Base-by-base conservation (phyloP, 2,888 invertebrate genomes). In the Prionchulus punctatus region DNA sequence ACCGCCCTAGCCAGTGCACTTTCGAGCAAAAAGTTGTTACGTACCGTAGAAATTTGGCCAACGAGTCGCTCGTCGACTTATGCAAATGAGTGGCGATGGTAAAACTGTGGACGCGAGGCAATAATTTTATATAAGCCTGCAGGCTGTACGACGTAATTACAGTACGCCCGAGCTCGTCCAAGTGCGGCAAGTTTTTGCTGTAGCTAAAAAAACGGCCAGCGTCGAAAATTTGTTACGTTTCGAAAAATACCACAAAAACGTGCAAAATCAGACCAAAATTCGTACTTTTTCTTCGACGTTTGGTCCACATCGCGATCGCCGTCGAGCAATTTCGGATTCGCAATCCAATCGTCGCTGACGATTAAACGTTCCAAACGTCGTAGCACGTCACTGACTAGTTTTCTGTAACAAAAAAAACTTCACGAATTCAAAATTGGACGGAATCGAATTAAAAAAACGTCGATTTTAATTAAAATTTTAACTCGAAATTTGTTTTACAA, bases 1-100 rank as follows among this genome's bases (percentile, higher is more conserved):
- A n/a, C n/a, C n/a, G n/a, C n/a, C n/a, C n/a, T n/a, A n/a, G n/a
- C n/a, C n/a, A n/a, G n/a, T n/a, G n/a, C n/a, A n/a, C n/a, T n/a
- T n/a, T n/a, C n/a, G n/a, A n/a, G n/a, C n/a, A 21, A 26, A 30
- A 55, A n/a, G 15, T 18, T 36, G 3, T 15, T 43, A 23, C 54
- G 2, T 43, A 59, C 59, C 50, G 18, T 54, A 60, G 62, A 2
- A 61, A 43, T 27, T 59, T 53, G 23, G 53, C 30, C 4, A 60
- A 53, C 1, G 56, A 48, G 3, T 49, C 21, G 30, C 54, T 60
- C 2, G 64, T 63, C 56, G 62, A 63, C 21, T 62, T 62, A 42
- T 63, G 64, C 1, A 66, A 43, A 63, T 63, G 66, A 12, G 62
- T 60, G 15, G 66, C 66, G 31, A 66, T 62, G 50, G 61, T 61